Conservation (phyloP, 2,888 invertebrate genomes). For the Drosophila austrosaltans region DNA sequence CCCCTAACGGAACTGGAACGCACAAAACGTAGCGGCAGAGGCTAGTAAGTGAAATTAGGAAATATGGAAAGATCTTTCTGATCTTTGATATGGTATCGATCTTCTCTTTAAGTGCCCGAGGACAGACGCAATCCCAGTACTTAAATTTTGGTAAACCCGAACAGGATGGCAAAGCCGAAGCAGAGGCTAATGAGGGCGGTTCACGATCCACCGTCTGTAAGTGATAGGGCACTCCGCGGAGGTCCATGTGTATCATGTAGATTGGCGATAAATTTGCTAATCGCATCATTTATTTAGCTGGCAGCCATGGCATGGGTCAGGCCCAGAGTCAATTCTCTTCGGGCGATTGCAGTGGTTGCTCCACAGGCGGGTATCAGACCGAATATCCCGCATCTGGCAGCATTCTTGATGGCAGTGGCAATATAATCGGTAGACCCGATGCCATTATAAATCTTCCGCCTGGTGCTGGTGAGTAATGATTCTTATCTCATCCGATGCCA, state of each 20-base stretch:
- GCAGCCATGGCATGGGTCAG: constrained; percentile 93
- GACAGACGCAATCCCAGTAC: constrained; percentile 94
- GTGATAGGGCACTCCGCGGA: constrained; percentile 34
- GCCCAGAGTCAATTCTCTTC: constrained; percentile 93
- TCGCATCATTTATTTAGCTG: constrained; percentile 85
- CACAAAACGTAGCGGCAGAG: constrained; percentile 79
- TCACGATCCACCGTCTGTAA: constrained; percentile 83
- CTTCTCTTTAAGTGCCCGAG: constrained; percentile 83
- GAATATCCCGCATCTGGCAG: constrained; percentile 29
- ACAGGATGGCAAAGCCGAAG: constrained; percentile 90
- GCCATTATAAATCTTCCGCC: constrained; percentile 67
- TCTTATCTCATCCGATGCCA: background rate
- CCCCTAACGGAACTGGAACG: constrained; percentile 59
- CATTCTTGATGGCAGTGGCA: constrained; percentile 25
- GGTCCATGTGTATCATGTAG: background rate
- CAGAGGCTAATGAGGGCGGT: constrained; percentile 87
- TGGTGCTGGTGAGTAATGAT: constrained; percentile 37
- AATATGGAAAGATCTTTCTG: too few relatives aligned
- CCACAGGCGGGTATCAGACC: constrained; percentile 31
- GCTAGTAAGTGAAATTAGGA: constrained; percentile 75
- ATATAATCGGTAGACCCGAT: constrained; percentile 52
- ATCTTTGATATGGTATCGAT: background rate
- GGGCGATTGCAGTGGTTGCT: constrained; percentile 78
- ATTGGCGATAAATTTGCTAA: background rate
- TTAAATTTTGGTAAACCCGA: constrained; percentile 87